A percentile compares a stretch with the other conserved stretches of the same genome.
Conservation (phyloP, 2,797 vertebrate genomes). For the Paramormyrops hopkinsi region DNA sequence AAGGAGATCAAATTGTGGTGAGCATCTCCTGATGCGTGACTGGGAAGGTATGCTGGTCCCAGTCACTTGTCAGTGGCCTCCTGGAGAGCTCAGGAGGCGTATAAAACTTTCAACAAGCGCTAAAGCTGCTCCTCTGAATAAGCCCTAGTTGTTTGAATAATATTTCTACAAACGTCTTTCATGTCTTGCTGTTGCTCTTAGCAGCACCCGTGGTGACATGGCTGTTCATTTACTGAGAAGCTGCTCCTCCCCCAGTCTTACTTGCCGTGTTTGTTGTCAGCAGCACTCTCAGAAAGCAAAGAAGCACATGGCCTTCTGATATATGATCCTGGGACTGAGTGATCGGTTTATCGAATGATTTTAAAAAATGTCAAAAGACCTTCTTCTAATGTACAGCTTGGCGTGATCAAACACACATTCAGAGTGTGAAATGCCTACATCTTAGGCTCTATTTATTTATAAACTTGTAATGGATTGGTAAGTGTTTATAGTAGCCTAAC, state of each 20-base stretch:
- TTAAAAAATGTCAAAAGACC: neutral
- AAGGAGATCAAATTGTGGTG: neutral
- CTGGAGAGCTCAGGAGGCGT: neutral
- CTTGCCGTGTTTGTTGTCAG: neutral
- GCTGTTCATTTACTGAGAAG: slow-evolving; percentile 26
- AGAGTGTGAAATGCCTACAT: neutral
- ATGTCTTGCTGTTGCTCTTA: slow-evolving; percentile 6
- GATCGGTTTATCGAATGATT: neutral
- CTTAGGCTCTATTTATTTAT: neutral
- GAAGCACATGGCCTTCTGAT: neutral
- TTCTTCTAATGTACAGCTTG: neutral
- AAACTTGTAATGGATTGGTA: neutral
- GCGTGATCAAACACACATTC: neutral
- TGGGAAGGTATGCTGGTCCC: neutral
- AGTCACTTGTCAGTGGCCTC: neutral
- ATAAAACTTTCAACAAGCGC: neutral
- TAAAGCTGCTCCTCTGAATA: neutral
- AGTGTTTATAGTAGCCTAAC: neutral
- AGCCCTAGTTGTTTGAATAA: slow-evolving; percentile 28
- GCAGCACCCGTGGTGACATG: slow-evolving; percentile 26
- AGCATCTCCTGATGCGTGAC: neutral
- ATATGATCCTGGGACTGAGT: neutral
- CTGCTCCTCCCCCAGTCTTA: slow-evolving; percentile 8
- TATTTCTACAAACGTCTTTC: slow-evolving; percentile 25
- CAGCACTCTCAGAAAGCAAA: neutral